Evolutionary conservation across 2,113 vertebrate genomes (phyloP).

Genomic region (Australoheros scitulus): DNA sequence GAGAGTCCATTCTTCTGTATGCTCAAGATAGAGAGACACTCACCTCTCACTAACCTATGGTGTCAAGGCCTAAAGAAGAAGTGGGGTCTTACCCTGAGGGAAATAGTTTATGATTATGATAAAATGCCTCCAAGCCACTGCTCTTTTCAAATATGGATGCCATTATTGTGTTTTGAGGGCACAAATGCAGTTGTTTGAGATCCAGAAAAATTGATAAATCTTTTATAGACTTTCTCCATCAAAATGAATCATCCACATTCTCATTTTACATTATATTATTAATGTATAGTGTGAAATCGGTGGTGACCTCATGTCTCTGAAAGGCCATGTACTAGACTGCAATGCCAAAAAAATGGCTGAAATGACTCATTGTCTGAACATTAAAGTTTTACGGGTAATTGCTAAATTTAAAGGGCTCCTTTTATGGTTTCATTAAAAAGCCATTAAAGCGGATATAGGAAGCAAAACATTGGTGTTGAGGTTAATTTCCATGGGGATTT

Average conservation of each 20-base stretch:
- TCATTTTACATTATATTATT: constrained; percentile 4
- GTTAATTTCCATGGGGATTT: constrained; percentile 79
- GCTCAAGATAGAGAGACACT: constrained; percentile 68
- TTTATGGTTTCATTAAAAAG: constrained; percentile 75
- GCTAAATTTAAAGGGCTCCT: constrained; percentile 63
- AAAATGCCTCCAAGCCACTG: constrained; percentile 45
- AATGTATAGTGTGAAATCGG: constrained; percentile 30
- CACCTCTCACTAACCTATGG: constrained; percentile 72
- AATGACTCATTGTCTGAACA: constrained; percentile 53
- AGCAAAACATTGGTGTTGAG: constrained; percentile 67
- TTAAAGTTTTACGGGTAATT: constrained; percentile 70
- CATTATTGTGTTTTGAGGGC: constrained; percentile 34
- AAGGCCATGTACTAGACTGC: background rate
- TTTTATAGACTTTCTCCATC: background rate
- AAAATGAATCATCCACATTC: constrained; percentile 22
- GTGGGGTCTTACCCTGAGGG: constrained; percentile 23
- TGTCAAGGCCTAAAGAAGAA: constrained; percentile 60
- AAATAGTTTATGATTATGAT: constrained; percentile 69
- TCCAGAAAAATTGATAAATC: constrained; percentile 5
- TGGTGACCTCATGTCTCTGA: constrained; percentile 21
- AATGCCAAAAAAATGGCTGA: constrained; percentile 6
- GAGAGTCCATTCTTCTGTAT: constrained; percentile 53
- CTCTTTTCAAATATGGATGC: constrained; percentile 30
- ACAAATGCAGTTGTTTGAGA: background rate
- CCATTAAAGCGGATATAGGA: constrained; percentile 62